Evolutionary conservation across 2,113 vertebrate genomes (phyloP), one percentile per base, ranked within the genome.

Genomic region (Monarcha castaneiventris): DNA sequence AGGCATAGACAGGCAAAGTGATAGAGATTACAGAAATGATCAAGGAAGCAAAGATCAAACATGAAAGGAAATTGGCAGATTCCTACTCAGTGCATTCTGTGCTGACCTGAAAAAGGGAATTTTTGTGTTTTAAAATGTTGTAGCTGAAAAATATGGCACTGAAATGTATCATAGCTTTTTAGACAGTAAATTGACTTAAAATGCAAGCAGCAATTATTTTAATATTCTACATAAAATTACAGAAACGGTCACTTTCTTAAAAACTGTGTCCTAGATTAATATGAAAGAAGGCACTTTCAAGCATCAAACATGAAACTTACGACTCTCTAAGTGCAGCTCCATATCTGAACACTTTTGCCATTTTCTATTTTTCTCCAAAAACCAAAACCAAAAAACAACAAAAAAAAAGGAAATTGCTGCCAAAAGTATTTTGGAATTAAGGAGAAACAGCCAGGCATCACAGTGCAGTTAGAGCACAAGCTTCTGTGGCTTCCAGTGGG

Each of bases 1-100:
- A 91, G 63, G 35, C 59, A 74, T 0, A 55, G 91, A 90, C 54
- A 85, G 82, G 62, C 74, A 48, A 87, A 95, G 64, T 85, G 72
- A 94, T 37, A 89, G 84, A 89, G 81, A 87, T 90, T 94, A 86
- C 33, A 0, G 82, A 93, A 94, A 91, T 63, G 43, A 88, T 90
- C 95, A 93, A 90, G 91, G 87, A 79, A 85, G 78, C 37, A 90
- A 89, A 96, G 87, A 94, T 91, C 87, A 96, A 87, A 85, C 63
- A 29, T 8, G 59, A 90, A 91, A 83, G 81, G 78, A 93, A 96
- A 91, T 61, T 76, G 84, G 78, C 49, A 91, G 62, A 61, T 85
- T 90, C 74, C 78, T 48, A 80, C 62, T 46, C 39, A 48, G n/a
- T 66, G 71, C 54, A 49, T 79, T 73, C 74, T 83, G 33, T 74